Evolutionary conservation across 2,113 vertebrate species (phyloP).

Genomic region (Istiophorus platypterus): DNA sequence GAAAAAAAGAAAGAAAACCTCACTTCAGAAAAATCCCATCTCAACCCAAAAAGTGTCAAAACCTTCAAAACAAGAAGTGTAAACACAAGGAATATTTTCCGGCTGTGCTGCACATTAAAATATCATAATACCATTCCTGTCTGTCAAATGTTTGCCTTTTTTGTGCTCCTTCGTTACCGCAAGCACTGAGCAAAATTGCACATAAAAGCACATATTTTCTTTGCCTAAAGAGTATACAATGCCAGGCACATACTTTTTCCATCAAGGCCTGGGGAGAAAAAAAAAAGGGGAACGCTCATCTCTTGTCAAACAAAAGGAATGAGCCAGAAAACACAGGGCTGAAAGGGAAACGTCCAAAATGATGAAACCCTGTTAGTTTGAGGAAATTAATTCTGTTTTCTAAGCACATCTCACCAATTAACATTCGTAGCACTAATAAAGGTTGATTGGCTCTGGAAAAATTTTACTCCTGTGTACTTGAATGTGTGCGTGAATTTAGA

Average conservation of each 20-base stretch:
- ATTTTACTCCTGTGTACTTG: constrained; percentile 53
- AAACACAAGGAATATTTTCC: constrained; percentile 58
- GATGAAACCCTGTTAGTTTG: constrained; percentile 67
- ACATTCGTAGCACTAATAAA: constrained; percentile 69
- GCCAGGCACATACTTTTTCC: constrained; percentile 66
- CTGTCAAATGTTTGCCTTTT: constrained; percentile 56
- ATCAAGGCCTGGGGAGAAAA: constrained; percentile 53
- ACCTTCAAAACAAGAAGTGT: constrained; percentile 52
- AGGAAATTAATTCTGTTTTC: constrained; percentile 66
- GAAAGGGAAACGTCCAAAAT: constrained; percentile 66
- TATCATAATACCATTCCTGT: constrained; percentile 57
- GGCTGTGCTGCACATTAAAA: constrained; percentile 61
- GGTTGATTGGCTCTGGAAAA: constrained; percentile 71
- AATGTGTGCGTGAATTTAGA: constrained; percentile 19
- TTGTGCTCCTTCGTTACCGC: constrained; percentile 25
- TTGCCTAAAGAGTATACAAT: constrained; percentile 59
- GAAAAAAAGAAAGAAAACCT: background rate
- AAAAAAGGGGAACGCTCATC: constrained; percentile 45
- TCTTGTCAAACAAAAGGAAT: constrained; percentile 71
- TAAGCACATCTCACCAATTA: constrained; percentile 68
- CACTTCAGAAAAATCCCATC: background rate
- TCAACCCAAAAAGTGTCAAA: constrained; percentile 48
- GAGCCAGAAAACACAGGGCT: constrained; percentile 60
- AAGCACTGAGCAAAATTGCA: constrained; percentile 48
- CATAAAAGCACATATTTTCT: constrained; percentile 58